Base-by-base conservation (phyloP, 1,140 invertebrate genomes). In the Xylocopa sonorina region DNA sequence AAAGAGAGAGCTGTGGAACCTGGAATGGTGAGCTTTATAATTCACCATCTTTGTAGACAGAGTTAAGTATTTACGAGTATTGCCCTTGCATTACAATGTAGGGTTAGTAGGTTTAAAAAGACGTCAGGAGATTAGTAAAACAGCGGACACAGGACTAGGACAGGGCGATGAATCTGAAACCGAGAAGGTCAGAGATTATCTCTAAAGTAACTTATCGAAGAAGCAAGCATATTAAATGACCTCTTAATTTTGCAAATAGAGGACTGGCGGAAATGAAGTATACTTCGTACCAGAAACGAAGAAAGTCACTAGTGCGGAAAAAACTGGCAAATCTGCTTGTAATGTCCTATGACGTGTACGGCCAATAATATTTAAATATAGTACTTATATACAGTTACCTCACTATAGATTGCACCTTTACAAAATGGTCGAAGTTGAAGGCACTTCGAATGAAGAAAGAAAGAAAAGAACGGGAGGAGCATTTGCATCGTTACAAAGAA, bases 351-450 rank as follows among this genome's bases (percentile, higher is more conserved):
- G 4, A 34, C 3, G 48, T 60, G 24, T 21, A 34, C 24, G 10
- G n/a, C n/a, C n/a, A n/a, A n/a, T n/a, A n/a, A 53, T 24, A 3
- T 27, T 63, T 41, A 53, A 53, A 34, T 62, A 63, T 2, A 7
- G 34, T n/a, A n/a, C n/a, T 21, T 4, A n/a, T 1, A 12, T 12
- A 18, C 5, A 38, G 24, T 51, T 32, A 14, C 5, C 51, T 51
- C 18, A 43, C 41, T 34, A 1, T 27, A 71, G 58, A 60, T 71
- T 71, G 32, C 34, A 69, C 1, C n/a, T 51, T 57, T 3, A 80
- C 68, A 18, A 79, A 67, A 51, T 48, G 58, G 38, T 58, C 62
- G 1, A 64, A 48, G n/a, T 32, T 58, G 2, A 79, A 29, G 55
- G 29, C 21, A 4, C 16, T 27, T 24, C 29, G 41, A n/a, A 6